Evolutionary conservation across 92 coral and sea anemone species (phyloP), one percentile per base, ranked within the genome.

Genomic region (Porites cylindrica): DNA sequence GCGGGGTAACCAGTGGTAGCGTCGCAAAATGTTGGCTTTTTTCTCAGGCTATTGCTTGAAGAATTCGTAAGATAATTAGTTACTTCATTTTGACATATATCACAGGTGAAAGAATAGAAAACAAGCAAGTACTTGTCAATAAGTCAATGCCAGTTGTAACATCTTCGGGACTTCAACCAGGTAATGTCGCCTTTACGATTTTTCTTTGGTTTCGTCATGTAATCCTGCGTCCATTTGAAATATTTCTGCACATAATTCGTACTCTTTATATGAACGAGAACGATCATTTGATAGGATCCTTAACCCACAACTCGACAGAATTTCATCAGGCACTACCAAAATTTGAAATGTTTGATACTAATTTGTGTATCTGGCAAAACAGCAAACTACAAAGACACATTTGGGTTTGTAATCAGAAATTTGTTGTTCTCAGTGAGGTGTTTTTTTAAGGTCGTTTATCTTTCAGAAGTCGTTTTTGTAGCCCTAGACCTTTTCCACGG

Each of bases 61-160:
- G 47, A 38, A 38, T 4, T 0, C 47, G 6, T 38, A 38, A 38
- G 43, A 38, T 38, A 38, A 38, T 38, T 38, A 38, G 47, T 38
- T 38, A 38, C 47, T 38, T 38, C 47, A 4, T 38, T 38, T 38
- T 38, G 47, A 38, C 47, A 4, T 38, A 4, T 38, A 47, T 76
- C 47, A 0, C 68, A 97, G 99, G 99, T 60, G 99, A 97, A 83
- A 93, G 94, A 78, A 87, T 97, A 7, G 98, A 93, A 79, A 97
- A 90, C 85, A 96, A 96, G 62, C 99, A 97, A 64, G 80, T 97
- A 24, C 79, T 97, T 61, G 93, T 97, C 23, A 97, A 97, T 92
- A 97, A 97, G 61, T 97, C 99, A 10, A 97, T 97, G 99, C 99
- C 99, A 19, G 91, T 95, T 68, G 96, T 97, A 29, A 93, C 93